Conservation (phyloP, 2,888 invertebrate species). For the Helleia helle region DNA sequence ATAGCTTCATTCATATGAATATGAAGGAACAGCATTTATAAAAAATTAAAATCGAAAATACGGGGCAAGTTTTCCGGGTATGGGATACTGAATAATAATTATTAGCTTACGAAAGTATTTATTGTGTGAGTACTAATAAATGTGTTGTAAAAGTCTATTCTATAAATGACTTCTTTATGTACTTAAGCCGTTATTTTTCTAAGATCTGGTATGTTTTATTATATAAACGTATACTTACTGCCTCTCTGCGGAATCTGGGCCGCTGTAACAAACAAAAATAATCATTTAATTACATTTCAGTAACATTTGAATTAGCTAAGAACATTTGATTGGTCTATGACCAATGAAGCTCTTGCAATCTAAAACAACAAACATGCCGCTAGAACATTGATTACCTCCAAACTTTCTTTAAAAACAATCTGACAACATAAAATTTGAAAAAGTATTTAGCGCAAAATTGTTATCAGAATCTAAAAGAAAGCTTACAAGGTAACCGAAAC, state of each 20-base stretch:
- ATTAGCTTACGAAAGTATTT: no score
- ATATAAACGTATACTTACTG: slow-evolving; percentile 78
- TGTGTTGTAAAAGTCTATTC: no score
- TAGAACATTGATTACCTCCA: slow-evolving; percentile 42
- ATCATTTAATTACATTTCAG: slow-evolving; percentile 17
- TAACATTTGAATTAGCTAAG: slow-evolving; percentile 7
- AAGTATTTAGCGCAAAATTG: not conserved
- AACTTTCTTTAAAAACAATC: slow-evolving; percentile 33
- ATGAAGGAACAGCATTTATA: no score
- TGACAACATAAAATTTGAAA: not conserved
- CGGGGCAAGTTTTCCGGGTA: no score
- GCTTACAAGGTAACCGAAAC: slow-evolving; percentile 2
- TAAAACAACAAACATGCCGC: slow-evolving; percentile 67
- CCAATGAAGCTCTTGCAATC: slow-evolving; percentile 30
- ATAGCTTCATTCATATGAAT: no score
- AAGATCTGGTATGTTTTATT: no score
- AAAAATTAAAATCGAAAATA: no score
- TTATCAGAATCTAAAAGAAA: not conserved
- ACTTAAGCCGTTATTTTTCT: no score
- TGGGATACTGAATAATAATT: no score
- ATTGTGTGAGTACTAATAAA: no score
- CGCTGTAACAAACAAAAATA: slow-evolving; percentile 80
- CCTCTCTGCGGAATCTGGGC: slow-evolving; percentile 92
- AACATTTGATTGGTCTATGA: slow-evolving; percentile 13
- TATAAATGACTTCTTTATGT: no score